Base-by-base conservation (phyloP, 2,888 invertebrate genomes). In the Xylocampa areola region DNA sequence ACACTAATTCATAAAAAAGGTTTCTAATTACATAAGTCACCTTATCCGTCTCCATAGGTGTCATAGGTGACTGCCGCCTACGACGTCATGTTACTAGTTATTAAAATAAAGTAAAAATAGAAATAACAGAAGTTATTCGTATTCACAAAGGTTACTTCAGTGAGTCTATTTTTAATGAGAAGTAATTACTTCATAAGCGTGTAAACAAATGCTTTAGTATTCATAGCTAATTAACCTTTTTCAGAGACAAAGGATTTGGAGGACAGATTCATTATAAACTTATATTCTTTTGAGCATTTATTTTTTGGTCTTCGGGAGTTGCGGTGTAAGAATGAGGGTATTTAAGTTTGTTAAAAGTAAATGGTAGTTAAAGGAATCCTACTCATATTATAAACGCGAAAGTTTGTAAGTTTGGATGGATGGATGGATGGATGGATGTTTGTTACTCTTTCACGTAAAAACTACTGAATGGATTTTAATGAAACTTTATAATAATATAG, bases 91-190 rank as follows among this genome's bases (percentile, higher is more conserved):
- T 6, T 8, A 17, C 13, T 57, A 58, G 33, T 44, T 64, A 30
- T 7, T 33, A 14, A 35, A 37, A 6, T 7, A 11, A 5, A 1
- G 10, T 35, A 35, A 41, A 47, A 51, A 45, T 45, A 63, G 32
- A 59, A 36, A 47, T 39, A 48, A 43, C 41, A 47, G 19, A 8
- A 16, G 25, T 13, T 37, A 35, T 43, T 43, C 50, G 45, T 25
- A 14, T 14, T 13, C 25, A 30, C 11, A 13, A 32, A 43, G 3
- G 27, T 43, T 39, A 48, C 59, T 66, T 25, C 16, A 30, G 41
- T 5, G n/a, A 10, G 4, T 43, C 37, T 62, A 62, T 66, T 67
- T 62, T 36, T 64, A 64, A 64, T 52, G 52, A 61, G 43, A 40
- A 23, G 17, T 7, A 30, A 57, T 39, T 35, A 37, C 41, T 68